Percentiles rank a stretch among this genome's conserved stretches.
Conservation (phyloP, 2,113 vertebrate genomes). For the Tragelaphus imberbis region DNA sequence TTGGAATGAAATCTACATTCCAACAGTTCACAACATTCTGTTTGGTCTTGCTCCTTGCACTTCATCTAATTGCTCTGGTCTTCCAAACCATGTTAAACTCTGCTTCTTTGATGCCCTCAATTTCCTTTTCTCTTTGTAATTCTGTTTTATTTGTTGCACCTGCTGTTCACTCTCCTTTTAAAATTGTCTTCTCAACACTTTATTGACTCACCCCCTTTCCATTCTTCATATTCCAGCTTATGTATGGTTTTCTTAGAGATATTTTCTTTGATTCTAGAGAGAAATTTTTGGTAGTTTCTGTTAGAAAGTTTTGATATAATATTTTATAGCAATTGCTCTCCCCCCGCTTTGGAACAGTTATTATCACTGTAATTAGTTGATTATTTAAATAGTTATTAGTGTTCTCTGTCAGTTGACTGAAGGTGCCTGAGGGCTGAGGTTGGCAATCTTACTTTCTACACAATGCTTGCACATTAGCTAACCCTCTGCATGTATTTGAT, state of each 20-base stretch:
- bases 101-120: neutral
- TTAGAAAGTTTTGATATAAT: neutral
- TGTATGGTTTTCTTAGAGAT: neutral
- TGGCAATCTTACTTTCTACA: neutral
- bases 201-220: neutral
- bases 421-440: neutral
- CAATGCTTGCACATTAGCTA: neutral
- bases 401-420: neutral
- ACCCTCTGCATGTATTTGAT: neutral
- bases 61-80: neutral
- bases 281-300: neutral
- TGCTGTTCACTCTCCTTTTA: neutral
- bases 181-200: neutral
- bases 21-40: neutral
- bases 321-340: neutral
- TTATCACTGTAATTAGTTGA: neutral
- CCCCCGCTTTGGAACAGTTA: neutral
- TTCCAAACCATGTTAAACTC: neutral
- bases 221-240: neutral
- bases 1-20: neutral
- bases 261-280: neutral
- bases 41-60: neutral
- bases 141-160: neutral
- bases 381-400: neutral
- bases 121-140: constrained; percentile 2